Base-by-base conservation (phyloP, 2,888 invertebrate species). In the Epiblema foenella region DNA sequence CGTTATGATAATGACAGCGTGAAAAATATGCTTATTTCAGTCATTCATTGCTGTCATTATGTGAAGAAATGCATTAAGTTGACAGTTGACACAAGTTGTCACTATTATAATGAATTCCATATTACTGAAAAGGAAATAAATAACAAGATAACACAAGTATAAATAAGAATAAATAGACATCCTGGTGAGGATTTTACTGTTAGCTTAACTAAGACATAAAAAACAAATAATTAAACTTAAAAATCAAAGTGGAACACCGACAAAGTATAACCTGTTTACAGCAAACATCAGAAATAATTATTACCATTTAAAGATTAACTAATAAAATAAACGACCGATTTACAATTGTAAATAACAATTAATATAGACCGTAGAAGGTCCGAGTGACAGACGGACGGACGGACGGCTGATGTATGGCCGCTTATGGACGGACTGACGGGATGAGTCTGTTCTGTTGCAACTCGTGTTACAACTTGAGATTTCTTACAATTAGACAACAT, bases 341-440 rank as follows among this genome's bases (percentile, higher is more conserved):
- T 89, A 85, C 85, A 87, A 89, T 89, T 87, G 84, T 88, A 90
- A 85, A 83, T 81, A 82, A 84, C 83, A 87, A 87, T 86, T 89
- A 89, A 89, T 89, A 86, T 82, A 82, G 73, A 73, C 88, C 87
- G 76, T 89, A 87, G 76, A 91, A 81, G 90, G 90, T 42, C 66
- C 72, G 75, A 67, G 81, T 87, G 89, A 89, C 86, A 82, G 89
- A 87, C 88, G 78, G 88, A 85, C 84, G 75, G 88, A 85, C 86
- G 78, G 82, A 74, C 80, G 78, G 77, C 80, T 77, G 76, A 75
- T 71, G 72, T 74, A 73, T 67, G 69, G 73, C 78, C 79, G 69
- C 75, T 76, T 82, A 84, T 75, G 83, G 83, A 76, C 75, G 72
- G 73, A 76, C 80, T 77, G 67, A 74, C 68, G 74, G 72, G 54